phyloP scores from a whole-genome alignment of 2,113 vertebrate genomes.

The Chascanopsetta lugubris region DNA sequence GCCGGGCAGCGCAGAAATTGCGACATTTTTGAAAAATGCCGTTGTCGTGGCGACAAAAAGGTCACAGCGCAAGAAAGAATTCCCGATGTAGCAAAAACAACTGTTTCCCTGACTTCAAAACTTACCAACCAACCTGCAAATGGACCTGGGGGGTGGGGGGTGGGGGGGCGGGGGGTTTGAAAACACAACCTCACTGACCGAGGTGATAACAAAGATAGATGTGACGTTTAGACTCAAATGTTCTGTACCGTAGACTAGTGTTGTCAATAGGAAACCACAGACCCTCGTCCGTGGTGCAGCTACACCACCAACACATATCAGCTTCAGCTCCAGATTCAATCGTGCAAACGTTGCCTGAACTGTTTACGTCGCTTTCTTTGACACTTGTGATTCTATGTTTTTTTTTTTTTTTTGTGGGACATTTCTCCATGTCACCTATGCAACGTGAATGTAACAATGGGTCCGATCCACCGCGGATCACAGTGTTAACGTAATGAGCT shows the following conservation, averaged over 20 bases:
- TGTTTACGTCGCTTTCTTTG: slow-evolving; percentile 30
- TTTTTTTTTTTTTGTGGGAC: slow-evolving; percentile 54
- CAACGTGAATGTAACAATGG: slow-evolving; percentile 61
- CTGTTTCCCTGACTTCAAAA: too few species aligned
- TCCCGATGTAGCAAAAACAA: too few species aligned
- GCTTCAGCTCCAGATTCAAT: neutral
- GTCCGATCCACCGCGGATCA: neutral
- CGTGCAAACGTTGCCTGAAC: slow-evolving; percentile 9
- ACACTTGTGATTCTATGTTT: slow-evolving; percentile 23
- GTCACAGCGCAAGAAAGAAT: too few species aligned
- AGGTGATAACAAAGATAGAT: too few species aligned
- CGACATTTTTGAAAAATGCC: too few species aligned
- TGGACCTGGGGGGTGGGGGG: too few species aligned
- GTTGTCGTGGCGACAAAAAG: too few species aligned
- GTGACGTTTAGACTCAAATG: slow-evolving; percentile 2
- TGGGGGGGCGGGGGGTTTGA: too few species aligned
- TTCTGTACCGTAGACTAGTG: slow-evolving; percentile 12
- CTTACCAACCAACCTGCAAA: too few species aligned
- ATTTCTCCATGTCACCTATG: slow-evolving; percentile 80
- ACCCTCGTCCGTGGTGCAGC: slow-evolving; percentile 17
- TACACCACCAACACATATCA: slow-evolving; percentile 36
- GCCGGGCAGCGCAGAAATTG: too few species aligned
- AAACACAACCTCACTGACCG: too few species aligned
- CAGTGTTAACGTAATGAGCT: slow-evolving; percentile 16
- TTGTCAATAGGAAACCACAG: neutral